Evolutionary conservation across 2,797 vertebrate species (phyloP), one percentile per base, ranked within the genome.

Genomic region (Paedocypris micromegethes): DNA sequence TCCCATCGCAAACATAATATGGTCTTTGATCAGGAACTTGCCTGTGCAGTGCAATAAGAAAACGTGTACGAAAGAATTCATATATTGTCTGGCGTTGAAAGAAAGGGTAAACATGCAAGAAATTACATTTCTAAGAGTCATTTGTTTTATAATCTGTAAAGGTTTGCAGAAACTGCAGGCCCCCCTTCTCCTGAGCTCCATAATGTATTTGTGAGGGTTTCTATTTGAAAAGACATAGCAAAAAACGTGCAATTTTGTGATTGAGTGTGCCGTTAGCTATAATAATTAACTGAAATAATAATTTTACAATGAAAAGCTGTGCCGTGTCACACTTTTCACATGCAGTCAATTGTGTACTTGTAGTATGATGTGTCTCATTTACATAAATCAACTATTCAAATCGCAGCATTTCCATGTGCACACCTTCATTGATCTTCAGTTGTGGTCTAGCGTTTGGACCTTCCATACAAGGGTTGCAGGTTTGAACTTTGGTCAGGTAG

Each of bases 11-110:
- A 39, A 61, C 68, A 73, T 58, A 72, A 56, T 50, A 59, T 8
- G 38, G 51, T 50, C 41, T 41, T 41, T 58, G 49, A 44, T 54
- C 5, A 9, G n/a, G 45, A 51, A 67, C 49, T 55, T 63, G 55
- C 37, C 64, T 47, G 54, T 44, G 56, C 5, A 60, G 49, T 50
- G 48, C 23, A 51, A 41, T 44, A 44, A 43, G 46, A 46, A 41
- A 61, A 46, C 38, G 48, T 68, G 46, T 47, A 61, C 55, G 53
- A 65, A 61, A 63, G 41, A 68, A 62, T 58, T 46, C 40, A 58
- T 76, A 55, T 77, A 77, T 77, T 74, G 68, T 58, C 68, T 74
- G 68, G 54, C 73, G 77, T 57, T 82, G 78, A 83, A 77, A 81
- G 57, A 23, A 56, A 6, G 56, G n/a, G 42, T 48, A 54, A 64